Conservation (phyloP, 2,888 invertebrate genomes). For the Pristionchus exspectatus region DNA sequence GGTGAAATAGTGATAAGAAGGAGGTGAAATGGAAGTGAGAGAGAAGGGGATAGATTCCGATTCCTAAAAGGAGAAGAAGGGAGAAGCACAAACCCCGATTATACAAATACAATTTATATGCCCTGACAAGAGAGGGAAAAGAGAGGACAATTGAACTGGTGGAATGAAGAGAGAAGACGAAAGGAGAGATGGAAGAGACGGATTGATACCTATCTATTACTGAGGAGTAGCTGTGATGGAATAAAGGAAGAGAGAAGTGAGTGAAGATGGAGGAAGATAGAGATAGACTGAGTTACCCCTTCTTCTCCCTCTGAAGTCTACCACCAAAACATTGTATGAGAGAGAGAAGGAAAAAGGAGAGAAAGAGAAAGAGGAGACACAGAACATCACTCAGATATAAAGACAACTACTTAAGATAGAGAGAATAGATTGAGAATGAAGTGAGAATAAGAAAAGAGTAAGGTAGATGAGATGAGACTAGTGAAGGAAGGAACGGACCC, state of each 20-base stretch:
- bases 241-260: background rate
- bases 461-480: background rate
- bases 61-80: background rate
- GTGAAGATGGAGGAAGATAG: background rate
- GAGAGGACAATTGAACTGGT: background rate
- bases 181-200: background rate
- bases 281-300: background rate
- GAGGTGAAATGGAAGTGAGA: background rate
- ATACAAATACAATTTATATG: background rate
- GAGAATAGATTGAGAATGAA: background rate
- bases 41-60: background rate
- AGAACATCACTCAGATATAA: background rate
- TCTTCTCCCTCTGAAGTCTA: constrained; percentile 12
- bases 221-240: background rate
- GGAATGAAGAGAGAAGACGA: background rate
- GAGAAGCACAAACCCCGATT: background rate
- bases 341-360: background rate
- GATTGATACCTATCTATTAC: background rate
- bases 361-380: background rate
- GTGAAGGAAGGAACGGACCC: background rate
- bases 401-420: constrained; percentile 6
- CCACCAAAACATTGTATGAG: constrained; percentile 20
- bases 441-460: background rate
- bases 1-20: constrained; percentile 3
- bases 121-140: background rate